Conservation (phyloP, 1,140 invertebrate genomes). For the Pseudoatta argentina region DNA sequence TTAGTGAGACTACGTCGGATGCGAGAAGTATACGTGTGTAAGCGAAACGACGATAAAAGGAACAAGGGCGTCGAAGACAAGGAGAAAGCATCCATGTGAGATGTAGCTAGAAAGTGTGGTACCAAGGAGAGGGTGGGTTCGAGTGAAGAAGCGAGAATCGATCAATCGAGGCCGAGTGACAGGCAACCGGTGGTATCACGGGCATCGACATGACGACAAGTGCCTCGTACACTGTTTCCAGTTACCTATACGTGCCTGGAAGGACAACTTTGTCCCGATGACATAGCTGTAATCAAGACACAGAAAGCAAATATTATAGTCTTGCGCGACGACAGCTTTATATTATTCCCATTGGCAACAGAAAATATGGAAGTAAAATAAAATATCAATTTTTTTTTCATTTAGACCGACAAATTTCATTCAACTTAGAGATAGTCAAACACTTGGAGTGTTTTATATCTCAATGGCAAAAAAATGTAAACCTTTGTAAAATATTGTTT, state of each 20-base stretch:
- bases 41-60: conserved; percentile 73
- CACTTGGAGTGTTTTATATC: too few species aligned
- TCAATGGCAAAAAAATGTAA: too few species aligned
- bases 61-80: conserved; percentile 57
- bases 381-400: neutral
- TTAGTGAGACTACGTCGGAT: conserved; percentile 66
- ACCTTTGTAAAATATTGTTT: too few species aligned
- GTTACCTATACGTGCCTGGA: conserved; percentile 64
- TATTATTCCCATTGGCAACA: neutral
- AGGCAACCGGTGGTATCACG: conserved; percentile 76
- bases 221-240: conserved; percentile 73
- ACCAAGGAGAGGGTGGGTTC: conserved; percentile 37
- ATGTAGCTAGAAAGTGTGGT: conserved; percentile 33
- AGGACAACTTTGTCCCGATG: conserved; percentile 67
- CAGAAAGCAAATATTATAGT: conserved; percentile 12
- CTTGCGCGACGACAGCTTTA: conserved; percentile 14
- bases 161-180: conserved; percentile 81
- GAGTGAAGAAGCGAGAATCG: conserved; percentile 73
- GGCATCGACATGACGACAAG: conserved; percentile 79
- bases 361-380: neutral
- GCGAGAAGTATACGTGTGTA: conserved; percentile 65
- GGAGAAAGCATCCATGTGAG: conserved; percentile 53
- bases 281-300: conserved; percentile 64
- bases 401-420: neutral
- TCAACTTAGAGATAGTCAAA: neutral